Percentiles rank a stretch among this genome's conserved stretches.
These are phyloP conservation scores for Gastrophryne carolinensis DNA, from an alignment of 2,797 vertebrate genomes.

Conservation along the genomic window DNA sequence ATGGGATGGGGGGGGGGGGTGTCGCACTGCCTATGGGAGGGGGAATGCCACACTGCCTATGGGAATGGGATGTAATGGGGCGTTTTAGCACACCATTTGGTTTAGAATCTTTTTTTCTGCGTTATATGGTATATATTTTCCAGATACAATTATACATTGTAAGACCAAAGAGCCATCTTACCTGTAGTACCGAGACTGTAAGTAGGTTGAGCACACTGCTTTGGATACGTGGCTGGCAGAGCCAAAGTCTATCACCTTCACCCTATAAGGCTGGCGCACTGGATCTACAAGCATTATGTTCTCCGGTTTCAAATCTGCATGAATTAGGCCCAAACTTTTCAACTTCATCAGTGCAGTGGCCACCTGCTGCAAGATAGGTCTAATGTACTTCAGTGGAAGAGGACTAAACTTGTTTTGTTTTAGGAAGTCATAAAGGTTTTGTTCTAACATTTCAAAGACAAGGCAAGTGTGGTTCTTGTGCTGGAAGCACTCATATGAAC, in stretches of 20 bases:
- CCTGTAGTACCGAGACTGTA: conserved; percentile 97
- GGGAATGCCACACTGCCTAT: too few relatives aligned
- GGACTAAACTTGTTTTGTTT: conserved; percentile 99
- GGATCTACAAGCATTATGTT: conserved; percentile 99
- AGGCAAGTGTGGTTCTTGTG: conserved; percentile 99
- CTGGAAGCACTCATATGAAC: conserved; percentile 98
- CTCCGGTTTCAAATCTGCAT: conserved; percentile 94
- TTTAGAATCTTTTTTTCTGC: too few relatives aligned
- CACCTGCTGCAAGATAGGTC: conserved; percentile 95
- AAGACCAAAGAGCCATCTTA: too few relatives aligned
- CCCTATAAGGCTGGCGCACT: conserved; percentile 88
- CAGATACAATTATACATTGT: too few relatives aligned
- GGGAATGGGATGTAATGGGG: too few relatives aligned
- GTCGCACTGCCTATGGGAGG: too few relatives aligned
- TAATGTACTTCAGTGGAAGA: conserved; percentile 91
- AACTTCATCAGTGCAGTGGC: conserved; percentile 95
- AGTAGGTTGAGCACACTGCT: conserved; percentile 95
- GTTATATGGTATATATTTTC: too few relatives aligned
- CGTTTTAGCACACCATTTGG: too few relatives aligned
- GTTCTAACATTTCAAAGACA: conserved; percentile 98
- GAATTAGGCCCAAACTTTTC: conserved; percentile 93
- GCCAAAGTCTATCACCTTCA: conserved; percentile 97
- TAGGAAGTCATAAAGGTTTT: conserved; percentile 97
- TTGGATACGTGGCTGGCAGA: conserved; percentile 97
- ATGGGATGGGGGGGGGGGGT: too few relatives aligned